Percentiles rank a stretch among this genome's conserved stretches.
Conservation (phyloP, 2,113 vertebrate genomes). For the Catharus minimus region DNA sequence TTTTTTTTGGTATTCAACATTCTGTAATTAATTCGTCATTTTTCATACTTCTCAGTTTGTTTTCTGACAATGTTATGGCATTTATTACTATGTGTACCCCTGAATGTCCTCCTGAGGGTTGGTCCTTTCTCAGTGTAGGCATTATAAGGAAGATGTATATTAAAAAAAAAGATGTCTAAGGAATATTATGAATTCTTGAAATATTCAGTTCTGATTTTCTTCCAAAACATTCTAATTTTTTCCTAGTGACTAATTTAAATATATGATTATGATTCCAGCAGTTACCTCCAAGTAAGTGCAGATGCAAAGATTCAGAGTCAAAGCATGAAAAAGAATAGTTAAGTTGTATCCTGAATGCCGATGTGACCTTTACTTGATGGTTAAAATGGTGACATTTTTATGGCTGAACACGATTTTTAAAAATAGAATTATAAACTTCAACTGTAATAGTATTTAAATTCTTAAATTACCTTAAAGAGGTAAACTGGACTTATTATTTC, state of each 20-base stretch:
- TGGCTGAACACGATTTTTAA: slow-evolving; percentile 49
- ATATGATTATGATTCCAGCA: slow-evolving; percentile 47
- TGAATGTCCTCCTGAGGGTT: background rate
- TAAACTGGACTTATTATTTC: slow-evolving; percentile 21
- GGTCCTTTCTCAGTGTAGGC: background rate
- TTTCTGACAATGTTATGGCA: background rate
- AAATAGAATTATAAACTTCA: slow-evolving; percentile 41
- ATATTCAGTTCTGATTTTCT: background rate
- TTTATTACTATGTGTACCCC: background rate
- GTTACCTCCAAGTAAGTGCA: slow-evolving; percentile 26
- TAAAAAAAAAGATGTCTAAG: background rate
- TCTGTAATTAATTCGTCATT: background rate
- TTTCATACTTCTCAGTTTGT: background rate
- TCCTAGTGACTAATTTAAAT: slow-evolving; percentile 49
- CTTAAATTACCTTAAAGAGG: background rate
- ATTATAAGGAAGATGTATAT: background rate
- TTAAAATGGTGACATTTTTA: slow-evolving; percentile 56
- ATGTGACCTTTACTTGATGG: slow-evolving; percentile 54
- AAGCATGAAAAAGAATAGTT: slow-evolving; percentile 55
- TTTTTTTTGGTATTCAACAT: background rate
- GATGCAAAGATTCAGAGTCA: slow-evolving; percentile 56
- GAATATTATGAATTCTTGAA: slow-evolving; percentile 7
- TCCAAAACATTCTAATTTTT: slow-evolving; percentile 39
- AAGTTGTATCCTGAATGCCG: slow-evolving; percentile 37
- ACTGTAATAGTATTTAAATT: background rate